Conservation (phyloP, 53 echinoderm and acorn worm species). For the Zoroaster sp. region DNA sequence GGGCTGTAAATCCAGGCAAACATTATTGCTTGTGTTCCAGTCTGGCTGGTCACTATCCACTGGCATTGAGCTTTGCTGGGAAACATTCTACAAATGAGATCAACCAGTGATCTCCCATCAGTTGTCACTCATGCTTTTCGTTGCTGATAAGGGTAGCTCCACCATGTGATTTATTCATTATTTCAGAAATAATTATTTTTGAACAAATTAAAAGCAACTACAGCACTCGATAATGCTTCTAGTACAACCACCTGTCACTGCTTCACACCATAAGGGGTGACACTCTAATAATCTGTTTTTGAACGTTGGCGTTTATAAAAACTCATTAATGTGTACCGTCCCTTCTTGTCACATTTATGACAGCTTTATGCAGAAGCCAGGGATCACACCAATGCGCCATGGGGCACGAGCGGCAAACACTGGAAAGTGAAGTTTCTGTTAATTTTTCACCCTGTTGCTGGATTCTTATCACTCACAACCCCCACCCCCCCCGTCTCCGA, state of each 20-base stretch:
- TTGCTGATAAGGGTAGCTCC: neutral
- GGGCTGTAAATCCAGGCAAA: neutral
- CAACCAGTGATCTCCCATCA: neutral
- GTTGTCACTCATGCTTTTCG: neutral
- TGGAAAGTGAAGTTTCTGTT: neutral
- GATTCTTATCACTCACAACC: neutral
- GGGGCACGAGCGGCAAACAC: slow-evolving; percentile 27
- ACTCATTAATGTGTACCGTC: neutral
- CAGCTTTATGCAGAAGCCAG: slow-evolving; percentile 10
- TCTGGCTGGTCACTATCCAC: neutral
- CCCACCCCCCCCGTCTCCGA: neutral
- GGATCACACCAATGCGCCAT: neutral
- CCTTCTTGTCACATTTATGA: neutral
- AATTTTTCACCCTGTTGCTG: slow-evolving; percentile 35
- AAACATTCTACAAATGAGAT: neutral
- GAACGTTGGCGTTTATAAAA: neutral
- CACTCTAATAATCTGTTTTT: neutral
- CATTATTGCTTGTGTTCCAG: neutral
- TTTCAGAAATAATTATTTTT: neutral
- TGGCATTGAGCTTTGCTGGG: neutral
- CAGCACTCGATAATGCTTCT: neutral
- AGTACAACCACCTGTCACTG: neutral
- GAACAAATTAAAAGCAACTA: neutral
- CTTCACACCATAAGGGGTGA: neutral
- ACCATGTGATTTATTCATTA: neutral